Evolutionary conservation across 2,888 invertebrate species (phyloP).

Genomic region (Venustoraphidia nigricollis): DNA sequence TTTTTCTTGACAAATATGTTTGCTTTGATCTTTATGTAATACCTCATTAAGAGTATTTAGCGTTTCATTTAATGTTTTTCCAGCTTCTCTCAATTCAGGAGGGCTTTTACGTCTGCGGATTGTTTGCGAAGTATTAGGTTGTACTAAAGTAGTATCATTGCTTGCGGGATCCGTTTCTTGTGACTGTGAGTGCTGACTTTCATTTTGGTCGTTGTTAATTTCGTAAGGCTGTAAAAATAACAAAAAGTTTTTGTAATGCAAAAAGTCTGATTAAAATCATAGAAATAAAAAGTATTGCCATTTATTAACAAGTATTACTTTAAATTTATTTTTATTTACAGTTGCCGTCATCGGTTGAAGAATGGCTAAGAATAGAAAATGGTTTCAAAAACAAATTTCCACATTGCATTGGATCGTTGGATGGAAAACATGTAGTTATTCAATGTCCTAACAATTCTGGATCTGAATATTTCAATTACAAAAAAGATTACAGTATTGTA

Average conservation of each 20-base stretch:
- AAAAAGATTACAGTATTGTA: constrained; percentile 16
- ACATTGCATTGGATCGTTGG: background rate
- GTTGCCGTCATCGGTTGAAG: background rate
- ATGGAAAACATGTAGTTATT: constrained; percentile 14
- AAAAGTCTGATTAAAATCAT: no score
- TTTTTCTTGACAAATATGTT: background rate
- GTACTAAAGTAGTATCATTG: background rate
- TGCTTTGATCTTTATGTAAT: background rate
- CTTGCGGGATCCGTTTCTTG: constrained; percentile 2
- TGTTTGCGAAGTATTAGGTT: background rate
- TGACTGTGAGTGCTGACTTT: background rate
- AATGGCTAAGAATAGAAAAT: background rate
- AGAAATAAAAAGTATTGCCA: no score
- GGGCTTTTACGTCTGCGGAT: constrained; percentile 4
- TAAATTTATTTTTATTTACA: background rate
- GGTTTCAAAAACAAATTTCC: background rate
- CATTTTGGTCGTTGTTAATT: background rate
- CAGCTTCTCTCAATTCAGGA: constrained; percentile 8
- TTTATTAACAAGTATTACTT: no score
- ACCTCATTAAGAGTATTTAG: background rate
- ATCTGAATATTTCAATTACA: constrained; percentile 17
- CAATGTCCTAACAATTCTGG: constrained; percentile 13
- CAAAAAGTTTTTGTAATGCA: no score
- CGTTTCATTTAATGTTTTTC: constrained; percentile 6
- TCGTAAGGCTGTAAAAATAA: no score